Percentiles rank a stretch among this genome's conserved stretches.
phyloP scores from a whole-genome alignment of 1,140 invertebrate genomes.

The Pentalonia nigronervosa region DNA sequence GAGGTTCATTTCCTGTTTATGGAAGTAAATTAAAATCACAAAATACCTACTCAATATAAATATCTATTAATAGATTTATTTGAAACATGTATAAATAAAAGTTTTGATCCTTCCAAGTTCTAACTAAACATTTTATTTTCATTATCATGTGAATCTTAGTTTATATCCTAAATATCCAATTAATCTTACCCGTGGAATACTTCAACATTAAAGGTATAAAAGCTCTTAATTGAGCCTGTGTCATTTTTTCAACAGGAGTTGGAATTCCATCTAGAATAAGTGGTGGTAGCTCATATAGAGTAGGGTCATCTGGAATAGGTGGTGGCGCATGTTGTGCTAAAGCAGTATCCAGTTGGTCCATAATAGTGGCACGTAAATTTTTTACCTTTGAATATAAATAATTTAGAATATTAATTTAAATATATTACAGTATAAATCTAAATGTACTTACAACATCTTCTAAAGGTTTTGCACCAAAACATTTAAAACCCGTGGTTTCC shows the following conservation, averaged over 20 bases:
- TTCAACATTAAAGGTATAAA: conserved; percentile 98
- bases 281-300: conserved; percentile 92
- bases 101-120: background rate
- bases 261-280: conserved; percentile 97
- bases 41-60: background rate
- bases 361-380: conserved; percentile 87
- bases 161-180: background rate
- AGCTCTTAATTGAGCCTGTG: conserved; percentile 93
- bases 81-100: background rate
- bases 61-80: background rate
- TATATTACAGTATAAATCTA: background rate
- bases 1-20: background rate
- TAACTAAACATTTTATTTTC: background rate
- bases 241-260: conserved; percentile 98
- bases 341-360: conserved; percentile 92
- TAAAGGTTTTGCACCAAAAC: conserved; percentile 95
- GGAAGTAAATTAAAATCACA: background rate
- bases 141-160: background rate
- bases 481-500: conserved; percentile 92
- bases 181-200: conserved; percentile 81
- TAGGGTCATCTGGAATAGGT: conserved; percentile 88
- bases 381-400: conserved; percentile 69
- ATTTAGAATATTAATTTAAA: background rate
- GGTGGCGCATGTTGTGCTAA: conserved; percentile 93
- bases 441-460: conserved; percentile 83